Base-by-base conservation (phyloP, 2,113 vertebrate genomes). In the Zosterops lateralis region DNA sequence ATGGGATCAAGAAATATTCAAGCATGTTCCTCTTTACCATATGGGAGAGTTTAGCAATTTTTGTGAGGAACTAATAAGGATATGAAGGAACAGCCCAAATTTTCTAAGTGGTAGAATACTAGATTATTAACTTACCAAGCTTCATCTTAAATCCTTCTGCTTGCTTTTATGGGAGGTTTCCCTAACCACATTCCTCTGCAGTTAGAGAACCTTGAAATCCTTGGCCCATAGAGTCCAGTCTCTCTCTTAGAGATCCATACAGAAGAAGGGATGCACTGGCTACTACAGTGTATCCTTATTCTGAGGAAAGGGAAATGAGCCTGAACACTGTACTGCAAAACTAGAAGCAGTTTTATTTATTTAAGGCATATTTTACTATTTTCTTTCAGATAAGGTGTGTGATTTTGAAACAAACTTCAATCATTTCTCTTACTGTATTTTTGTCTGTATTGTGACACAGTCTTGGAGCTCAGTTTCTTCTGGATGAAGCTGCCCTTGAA, bases 191-290 rank as follows among this genome's bases (percentile, higher is more conserved):
- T 38, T 58, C 22, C 71, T 90, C 44, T 71, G 57, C 22, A 84
- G 5, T 57, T 51, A 47, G 16, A 77, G 70, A 58, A 44, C 20
- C 28, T 78, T 54, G 47, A 71, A 3, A 44, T 51, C 73, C 78
- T 31, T 68, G 45, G 16, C 29, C 38, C 0, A 0, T 10, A 11
- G 18, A 56, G 13, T 72, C 17, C 18, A 14, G 24, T 28, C 15
- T 85, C 34, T 62, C 14, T 72, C 28, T 53, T 48, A 12, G 21
- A 53, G 19, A 66, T 77, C 17, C 26, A 31, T 48, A 19, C 2
- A 66, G 60, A 50, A 64, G 38, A 84, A 31, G 19, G 12, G 73
- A 87, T 31, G 8, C 17, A 64, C 24, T 12, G 14, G 13, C 12
- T 56, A 4, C 32, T 50, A 51, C 13, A 29, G 10, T 67, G 32